Base-by-base conservation (phyloP, 2,888 invertebrate genomes). In the Cheilosia urbana region DNA sequence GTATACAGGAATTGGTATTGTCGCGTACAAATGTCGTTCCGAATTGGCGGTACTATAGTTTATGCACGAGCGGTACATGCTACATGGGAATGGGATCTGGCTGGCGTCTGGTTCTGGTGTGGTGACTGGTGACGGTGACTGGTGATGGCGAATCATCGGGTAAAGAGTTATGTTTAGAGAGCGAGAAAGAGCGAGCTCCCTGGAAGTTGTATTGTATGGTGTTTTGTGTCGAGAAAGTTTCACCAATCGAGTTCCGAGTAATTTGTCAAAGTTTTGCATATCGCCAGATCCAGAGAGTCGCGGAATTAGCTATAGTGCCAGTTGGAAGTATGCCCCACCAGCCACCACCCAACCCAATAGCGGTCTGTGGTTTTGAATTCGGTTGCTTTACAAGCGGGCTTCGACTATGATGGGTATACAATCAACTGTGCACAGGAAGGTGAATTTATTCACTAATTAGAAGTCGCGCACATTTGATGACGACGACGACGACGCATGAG, bases 241-340 rank as follows among this genome's bases (percentile, higher is more conserved):
- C 49, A 45, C 75, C 80, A 80, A 80, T 85, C 84, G 75, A 76
- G 84, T 80, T 80, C 84, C 76, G 71, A 76, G 84, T 72, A 76
- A 76, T 85, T 80, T 85, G 80, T 85, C 80, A 80, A 85, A 85
- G 80, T 85, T 85, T 80, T 71, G 80, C 62, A 72, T 37, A 37
- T 13, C 30, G 30, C 37, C 37, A 3, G 37, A 37, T 76, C 30
- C 76, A 65, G 69, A 55, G 79, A 80, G 66, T 75, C 75, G 63
- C 71, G 75, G 66, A 80, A 85, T 85, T 71, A 75, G 84, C 80
- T 66, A 19, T 40, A 19, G 42, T 68, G 34, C 11, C 27, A 30
- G 77, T 72, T 63, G 42, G 27, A 27, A 27, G 27, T 27, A 1
- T 6, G 7, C 27, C 6, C 27, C 27, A 27, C n/a, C n/a, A n/a